These are phyloP conservation scores for Lucilia cuprina DNA, from an alignment of 1,140 invertebrate species.

Conservation along the genomic window DNA sequence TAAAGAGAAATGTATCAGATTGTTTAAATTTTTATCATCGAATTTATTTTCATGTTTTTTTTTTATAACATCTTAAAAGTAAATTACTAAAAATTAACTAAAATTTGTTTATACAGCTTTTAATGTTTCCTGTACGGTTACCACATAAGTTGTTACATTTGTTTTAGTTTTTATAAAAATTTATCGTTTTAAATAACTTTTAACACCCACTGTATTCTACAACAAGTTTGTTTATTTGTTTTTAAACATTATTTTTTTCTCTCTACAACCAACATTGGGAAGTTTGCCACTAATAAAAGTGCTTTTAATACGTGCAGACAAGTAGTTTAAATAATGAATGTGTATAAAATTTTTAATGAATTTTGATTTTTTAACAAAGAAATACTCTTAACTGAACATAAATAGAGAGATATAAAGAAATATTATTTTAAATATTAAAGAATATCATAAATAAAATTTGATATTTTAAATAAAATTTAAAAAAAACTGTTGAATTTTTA, in stretches of 20 bases:
- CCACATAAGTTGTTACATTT: too few relatives aligned
- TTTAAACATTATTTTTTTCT: background rate
- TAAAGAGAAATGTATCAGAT: too few relatives aligned
- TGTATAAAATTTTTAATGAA: constrained; percentile 14
- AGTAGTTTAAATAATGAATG: constrained; percentile 8
- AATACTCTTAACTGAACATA: too few relatives aligned
- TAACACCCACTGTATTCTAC: background rate
- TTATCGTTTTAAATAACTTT: background rate
- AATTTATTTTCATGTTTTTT: too few relatives aligned
- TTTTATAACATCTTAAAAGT: too few relatives aligned
- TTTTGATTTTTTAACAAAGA: background rate
- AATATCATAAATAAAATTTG: background rate
- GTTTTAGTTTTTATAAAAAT: too few relatives aligned
- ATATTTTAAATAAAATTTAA: background rate
- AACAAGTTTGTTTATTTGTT: background rate
- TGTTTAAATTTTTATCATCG: too few relatives aligned
- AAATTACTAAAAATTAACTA: too few relatives aligned
- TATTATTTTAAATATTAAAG: background rate
- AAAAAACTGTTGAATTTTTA: background rate
- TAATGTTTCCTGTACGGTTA: too few relatives aligned
- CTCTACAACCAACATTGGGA: background rate
- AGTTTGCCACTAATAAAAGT: background rate
- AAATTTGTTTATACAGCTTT: too few relatives aligned
- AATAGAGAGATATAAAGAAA: background rate
- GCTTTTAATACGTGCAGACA: constrained; percentile 6